phyloP scores from a whole-genome alignment of 2,797 vertebrate species.

The Melopsittacus undulatus region DNA sequence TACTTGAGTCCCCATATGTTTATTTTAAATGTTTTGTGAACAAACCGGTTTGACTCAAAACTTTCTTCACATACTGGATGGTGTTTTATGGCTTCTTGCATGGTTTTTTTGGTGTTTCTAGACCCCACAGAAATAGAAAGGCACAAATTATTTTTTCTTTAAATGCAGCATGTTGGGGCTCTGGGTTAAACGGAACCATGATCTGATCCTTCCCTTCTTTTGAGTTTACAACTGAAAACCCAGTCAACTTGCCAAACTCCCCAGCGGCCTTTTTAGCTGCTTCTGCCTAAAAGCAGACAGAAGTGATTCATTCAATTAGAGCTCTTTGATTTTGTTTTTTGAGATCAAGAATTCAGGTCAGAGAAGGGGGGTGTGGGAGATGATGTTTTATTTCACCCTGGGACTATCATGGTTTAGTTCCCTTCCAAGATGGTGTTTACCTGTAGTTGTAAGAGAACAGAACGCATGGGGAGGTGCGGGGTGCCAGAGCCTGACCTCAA shows the following conservation, averaged over 20 bases:
- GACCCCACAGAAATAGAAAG: neutral
- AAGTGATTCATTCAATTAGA: slow-evolving; percentile 27
- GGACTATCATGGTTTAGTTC: neutral
- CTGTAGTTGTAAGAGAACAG: neutral
- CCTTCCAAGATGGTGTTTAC: neutral
- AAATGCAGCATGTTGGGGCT: neutral
- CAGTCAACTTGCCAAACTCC: neutral
- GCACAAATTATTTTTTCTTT: neutral
- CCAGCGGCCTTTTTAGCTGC: neutral
- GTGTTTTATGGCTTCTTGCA: neutral
- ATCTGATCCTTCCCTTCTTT: neutral
- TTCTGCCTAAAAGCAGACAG: slow-evolving; percentile 32
- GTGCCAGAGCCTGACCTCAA: neutral
- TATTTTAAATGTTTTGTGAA: slow-evolving; percentile 1
- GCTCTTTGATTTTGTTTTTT: slow-evolving; percentile 30
- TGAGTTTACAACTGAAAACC: neutral
- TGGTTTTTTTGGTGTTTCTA: neutral
- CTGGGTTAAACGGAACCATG: neutral
- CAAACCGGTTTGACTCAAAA: neutral
- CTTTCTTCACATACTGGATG: neutral
- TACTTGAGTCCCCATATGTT: neutral
- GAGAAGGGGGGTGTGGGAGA: neutral
- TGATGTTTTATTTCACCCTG: neutral
- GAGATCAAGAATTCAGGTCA: slow-evolving; percentile 45
- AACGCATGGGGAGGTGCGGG: neutral